Base-by-base conservation (phyloP, 2,113 vertebrate genomes). In the Trachemys scripta region DNA sequence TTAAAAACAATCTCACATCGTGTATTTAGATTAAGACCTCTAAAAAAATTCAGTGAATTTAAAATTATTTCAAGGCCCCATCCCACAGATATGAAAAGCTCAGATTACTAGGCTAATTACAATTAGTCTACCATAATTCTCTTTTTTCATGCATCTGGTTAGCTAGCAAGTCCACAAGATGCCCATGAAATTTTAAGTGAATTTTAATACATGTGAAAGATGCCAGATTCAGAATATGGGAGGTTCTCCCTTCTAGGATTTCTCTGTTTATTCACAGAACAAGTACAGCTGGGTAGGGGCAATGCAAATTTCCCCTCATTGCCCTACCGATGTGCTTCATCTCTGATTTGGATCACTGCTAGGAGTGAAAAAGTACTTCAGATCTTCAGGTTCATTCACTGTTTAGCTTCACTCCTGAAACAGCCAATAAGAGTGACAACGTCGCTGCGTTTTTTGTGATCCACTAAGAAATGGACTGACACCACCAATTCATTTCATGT, bases 161-260 rank as follows among this genome's bases (percentile, higher is more conserved):
- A 90, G 86, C 88, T 86, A 93, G 83, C 47, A 92, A 92, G 35
- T 56, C 27, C 50, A 92, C 8, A 54, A 93, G 93, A 95, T 92
- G 95, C 93, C 97, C 95, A 93, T 92, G 95, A 97, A 97, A 97
- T 94, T 92, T 72, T 95, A 88, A 94, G 83, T 35, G 65, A 93
- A 92, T 97, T 97, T 96, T 87, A 92, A 96, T 88, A 86, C 79
- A 96, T 95, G 92, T 91, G 94, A 96, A 96, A 96, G 31, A 17
- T 97, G 96, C 91, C 91, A 97, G 92, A 92, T 93, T 94, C 94
- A 89, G 88, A 89, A 89, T 88, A 90, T 83, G 79, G 85, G 84
- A 97, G 93, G 92, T 69, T 93, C 50, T 87, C 92, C 25, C 57
- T 47, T 84, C 65, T 81, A 90, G 82, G 76, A 96, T 42, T 62